A percentile compares a stretch with the other conserved stretches of the same genome.
Conservation (phyloP, 2,888 invertebrate genomes). For the Nephrotoma guestfalica region DNA sequence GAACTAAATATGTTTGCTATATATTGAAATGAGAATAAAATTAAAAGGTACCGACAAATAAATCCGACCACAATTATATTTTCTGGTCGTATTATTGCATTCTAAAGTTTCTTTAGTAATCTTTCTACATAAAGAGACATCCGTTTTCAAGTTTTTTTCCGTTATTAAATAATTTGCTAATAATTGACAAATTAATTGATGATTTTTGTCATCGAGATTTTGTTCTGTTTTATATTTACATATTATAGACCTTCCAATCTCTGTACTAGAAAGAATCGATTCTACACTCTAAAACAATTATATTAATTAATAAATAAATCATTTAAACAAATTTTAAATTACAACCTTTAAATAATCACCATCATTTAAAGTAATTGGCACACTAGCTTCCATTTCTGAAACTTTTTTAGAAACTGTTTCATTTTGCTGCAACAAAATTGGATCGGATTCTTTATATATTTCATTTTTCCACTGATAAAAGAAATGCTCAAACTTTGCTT, state of each 20-base stretch:
- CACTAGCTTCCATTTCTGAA: not conserved
- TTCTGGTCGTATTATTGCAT: not conserved
- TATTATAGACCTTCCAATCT: not conserved
- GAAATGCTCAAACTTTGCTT: not conserved
- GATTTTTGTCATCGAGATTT: not conserved
- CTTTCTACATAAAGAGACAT: not conserved
- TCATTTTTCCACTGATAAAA: not conserved
- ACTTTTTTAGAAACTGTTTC: not conserved
- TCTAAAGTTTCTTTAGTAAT: not conserved
- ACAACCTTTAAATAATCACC: not conserved
- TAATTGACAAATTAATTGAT: not conserved
- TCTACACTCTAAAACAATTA: not conserved
- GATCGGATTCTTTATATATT: not conserved
- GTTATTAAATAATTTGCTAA: not conserved
- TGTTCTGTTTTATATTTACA: not conserved
- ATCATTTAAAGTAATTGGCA: not conserved
- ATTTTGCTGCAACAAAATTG: not conserved
- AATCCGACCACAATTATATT: not conserved
- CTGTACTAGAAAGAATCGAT: not conserved
- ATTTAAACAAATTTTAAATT: not conserved
- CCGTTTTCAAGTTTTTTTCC: not conserved
- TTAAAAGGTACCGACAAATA: not conserved
- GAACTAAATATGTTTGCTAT: not conserved
- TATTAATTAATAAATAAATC: not conserved
- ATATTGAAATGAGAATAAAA: not conserved